Evolutionary conservation across 1,140 invertebrate genomes (phyloP), one percentile per base, ranked within the genome.

Genomic region (Nasonia vitripennis): DNA sequence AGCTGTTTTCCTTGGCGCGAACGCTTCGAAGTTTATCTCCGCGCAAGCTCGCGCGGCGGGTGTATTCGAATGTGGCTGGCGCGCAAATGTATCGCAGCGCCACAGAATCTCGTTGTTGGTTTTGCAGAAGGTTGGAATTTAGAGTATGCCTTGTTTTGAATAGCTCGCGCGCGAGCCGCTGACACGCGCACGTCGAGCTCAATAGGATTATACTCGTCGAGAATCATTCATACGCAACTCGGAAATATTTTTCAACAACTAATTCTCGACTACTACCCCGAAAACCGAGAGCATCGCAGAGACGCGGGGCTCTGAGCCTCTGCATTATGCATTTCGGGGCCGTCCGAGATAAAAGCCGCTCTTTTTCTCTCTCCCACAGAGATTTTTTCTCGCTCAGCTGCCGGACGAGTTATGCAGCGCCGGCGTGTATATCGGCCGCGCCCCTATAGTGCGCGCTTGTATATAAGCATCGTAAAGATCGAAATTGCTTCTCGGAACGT

Each of bases 401-500:
- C 27, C 12, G 70, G 27, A 2, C 37, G 31, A 70, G 27, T 27
- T n/a, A 27, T 48, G 68, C 68, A 70, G 51, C 23, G 51, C n/a
- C 34, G 34, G 20, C 14, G 74, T 34, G 12, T 17, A 7, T 84
- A 80, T 85, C 78, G 48, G 62, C 78, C 83, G 73, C 78, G 74
- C 77, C 83, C 78, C 70, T 45, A 67, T 74, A 89, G 90, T n/a
- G 20, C 55, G 55, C 55, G 55, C 20, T 45, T 45, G 55, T 62
- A 62, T 89, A 89, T 91, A 91, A 91, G 90, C 90, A 91, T 91
- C 90, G 90, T 91, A 91, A 91, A 91, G 90, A 91, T 90, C 90
- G 90, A 88, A 91, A 91, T 91, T 90, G 89, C 88, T 91, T 91
- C 90, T 91, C 75, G 88, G 90, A 91, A 90, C 88, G 87, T 91